Base-by-base conservation (phyloP, 2,113 vertebrate genomes). In the Tautogolabrus adspersus region DNA sequence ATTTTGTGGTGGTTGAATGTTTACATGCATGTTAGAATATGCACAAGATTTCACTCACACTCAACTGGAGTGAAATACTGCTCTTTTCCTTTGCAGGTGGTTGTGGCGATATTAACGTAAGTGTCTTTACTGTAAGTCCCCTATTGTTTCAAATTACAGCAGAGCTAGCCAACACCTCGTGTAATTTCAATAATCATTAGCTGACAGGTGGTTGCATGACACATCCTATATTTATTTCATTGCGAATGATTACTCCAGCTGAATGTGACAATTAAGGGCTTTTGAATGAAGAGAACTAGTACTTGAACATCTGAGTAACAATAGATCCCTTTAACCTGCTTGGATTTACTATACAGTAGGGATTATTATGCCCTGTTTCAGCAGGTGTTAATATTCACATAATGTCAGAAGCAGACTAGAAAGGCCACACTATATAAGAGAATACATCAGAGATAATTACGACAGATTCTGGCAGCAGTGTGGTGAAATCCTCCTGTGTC, bases 331-430 rank as follows among this genome's bases (percentile, higher is more conserved):
- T 77, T 26, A 55, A 9, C 11, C n/a, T 18, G 46, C 15, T 23
- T 22, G 13, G 19, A 1, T 57, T 79, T 46, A 15, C 75, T 76
- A 13, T 46, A 52, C 49, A 52, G 49, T 3, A 54, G 54, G 21
- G 75, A 75, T 72, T 74, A 81, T 86, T 83, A 71, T 54, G 34
- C n/a, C 26, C 44, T 67, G 51, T 83, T 74, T 40, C 72, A 77
- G 40, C 72, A 88, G 86, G 75, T 84, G 66, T 80, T 62, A 65
- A 66, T 21, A 55, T 11, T 64, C 54, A 58, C 63, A 63, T 57
- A 56, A 47, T 67, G 83, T 86, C 60, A 63, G 77, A 75, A 52
- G 47, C 54, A 66, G 58, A 69, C 26, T 64, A 57, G 63, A 37
- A 26, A 8, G 34, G 61, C 21, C 15, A 69, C 18, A 19, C 60